A percentile compares a stretch with the other conserved stretches of the same genome.
These are phyloP conservation scores for Drosophila arizonae DNA, from an alignment of 1,140 invertebrate species.

Conservation along the genomic window DNA sequence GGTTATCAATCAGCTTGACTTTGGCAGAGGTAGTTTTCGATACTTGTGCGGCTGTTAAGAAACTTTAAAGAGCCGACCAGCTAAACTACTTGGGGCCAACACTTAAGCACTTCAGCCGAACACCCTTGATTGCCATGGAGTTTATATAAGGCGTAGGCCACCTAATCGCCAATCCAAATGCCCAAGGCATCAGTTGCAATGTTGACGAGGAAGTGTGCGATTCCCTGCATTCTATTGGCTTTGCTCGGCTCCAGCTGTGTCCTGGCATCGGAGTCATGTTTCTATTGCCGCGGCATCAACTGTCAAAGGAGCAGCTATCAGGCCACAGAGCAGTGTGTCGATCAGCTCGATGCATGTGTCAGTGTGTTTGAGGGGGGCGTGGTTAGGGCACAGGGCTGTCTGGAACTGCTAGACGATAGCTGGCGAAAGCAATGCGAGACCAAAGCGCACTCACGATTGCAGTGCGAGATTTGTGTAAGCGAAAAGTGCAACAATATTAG, in stretches of 20 bases:
- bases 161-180: constrained; percentile 34
- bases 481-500: constrained; percentile 62
- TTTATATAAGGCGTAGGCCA: constrained; percentile 62
- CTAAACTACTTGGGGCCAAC: constrained; percentile 20
- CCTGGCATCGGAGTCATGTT: constrained; percentile 49
- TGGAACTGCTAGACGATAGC: constrained; percentile 33
- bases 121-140: constrained; percentile 24
- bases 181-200: constrained; percentile 49
- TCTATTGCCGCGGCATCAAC: constrained; percentile 69
- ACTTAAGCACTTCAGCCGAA: constrained; percentile 27
- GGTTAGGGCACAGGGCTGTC: constrained; percentile 67
- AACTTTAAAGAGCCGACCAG: constrained; percentile 17
- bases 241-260: constrained; percentile 23
- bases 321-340: constrained; percentile 46
- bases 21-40: constrained; percentile 18
- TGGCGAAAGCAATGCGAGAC: constrained; percentile 31
- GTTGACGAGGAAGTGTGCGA: constrained; percentile 39
- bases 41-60: constrained; percentile 1
- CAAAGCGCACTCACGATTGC: background rate
- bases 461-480: constrained; percentile 57
- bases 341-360: constrained; percentile 64
- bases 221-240: constrained; percentile 1
- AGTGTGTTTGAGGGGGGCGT: constrained; percentile 59
- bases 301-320: constrained; percentile 65
- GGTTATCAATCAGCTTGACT: constrained; percentile 34